These are phyloP conservation scores for Ochropleura plecta DNA, from an alignment of 2,888 invertebrate genomes.

Conservation along the genomic window DNA sequence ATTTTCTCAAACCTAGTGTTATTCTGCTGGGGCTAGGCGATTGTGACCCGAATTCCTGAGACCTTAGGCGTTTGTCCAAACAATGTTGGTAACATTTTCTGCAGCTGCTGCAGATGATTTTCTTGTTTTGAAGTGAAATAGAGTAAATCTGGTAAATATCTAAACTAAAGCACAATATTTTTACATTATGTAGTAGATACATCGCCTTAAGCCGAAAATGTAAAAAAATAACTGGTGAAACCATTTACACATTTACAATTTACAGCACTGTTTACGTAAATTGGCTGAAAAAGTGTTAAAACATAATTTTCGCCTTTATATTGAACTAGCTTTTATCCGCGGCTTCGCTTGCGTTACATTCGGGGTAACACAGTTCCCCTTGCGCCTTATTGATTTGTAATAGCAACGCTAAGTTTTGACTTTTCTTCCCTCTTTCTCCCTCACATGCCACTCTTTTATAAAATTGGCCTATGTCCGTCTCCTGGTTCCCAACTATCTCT, in stretches of 20 bases:
- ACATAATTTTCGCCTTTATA: background rate
- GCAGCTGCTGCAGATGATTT: constrained; percentile 39
- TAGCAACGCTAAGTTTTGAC: too few species aligned
- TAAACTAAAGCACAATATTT: background rate
- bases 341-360: too few species aligned
- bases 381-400: too few species aligned
- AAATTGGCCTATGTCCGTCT: too few species aligned
- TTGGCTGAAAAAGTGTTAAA: background rate
- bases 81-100: constrained; percentile 19
- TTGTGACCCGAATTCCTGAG: constrained; percentile 30
- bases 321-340: background rate
- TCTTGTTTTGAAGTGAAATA: constrained; percentile 29
- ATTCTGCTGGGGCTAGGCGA: constrained; percentile 25
- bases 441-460: too few species aligned
- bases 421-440: too few species aligned
- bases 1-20: constrained; percentile 33
- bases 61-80: constrained; percentile 20
- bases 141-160: background rate
- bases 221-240: background rate
- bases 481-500: too few species aligned
- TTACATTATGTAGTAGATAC: background rate
- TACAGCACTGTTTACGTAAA: too few species aligned
- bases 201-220: background rate
- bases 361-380: too few species aligned
- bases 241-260: background rate